Evolutionary conservation across 2,888 invertebrate genomes (phyloP), one percentile per base, ranked within the genome.

Genomic region (Pandemis cinnamomeana): DNA sequence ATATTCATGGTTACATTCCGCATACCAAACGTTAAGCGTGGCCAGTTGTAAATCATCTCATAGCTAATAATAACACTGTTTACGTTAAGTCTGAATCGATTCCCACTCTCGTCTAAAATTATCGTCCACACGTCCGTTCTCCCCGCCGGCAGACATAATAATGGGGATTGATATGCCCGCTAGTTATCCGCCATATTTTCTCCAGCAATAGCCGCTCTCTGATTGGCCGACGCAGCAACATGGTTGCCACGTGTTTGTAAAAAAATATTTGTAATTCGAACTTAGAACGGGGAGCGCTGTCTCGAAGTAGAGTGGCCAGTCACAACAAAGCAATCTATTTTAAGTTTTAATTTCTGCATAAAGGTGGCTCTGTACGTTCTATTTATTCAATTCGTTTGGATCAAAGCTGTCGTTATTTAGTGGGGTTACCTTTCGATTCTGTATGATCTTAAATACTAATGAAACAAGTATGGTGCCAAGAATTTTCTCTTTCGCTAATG

Each of bases 101-200:
- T 64, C 68, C 63, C 64, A 64, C 64, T 27, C 46, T 64, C 20
- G 46, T 71, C 74, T 71, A 73, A 73, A 73, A 77, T 76, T 77
- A 80, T 79, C 58, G 20, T 64, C 77, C 78, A 71, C 74, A 75
- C 74, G 78, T 71, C 77, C 68, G 79, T 74, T 83, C 83, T 81
- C 86, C 83, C 80, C 84, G 83, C 85, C 83, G 78, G 80, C 80
- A 77, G 78, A 81, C 77, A 78, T 84, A 86, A 89, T 85, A 89
- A 87, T 89, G 87, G 85, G 83, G 85, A 91, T 87, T 90, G 87
- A 85, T 84, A 83, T 81, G 80, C 77, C 80, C 81, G 80, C 84
- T 86, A 84, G 82, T 84, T 84, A 85, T 81, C 88, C 89, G 91
- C 93, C 94, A 93, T 93, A 81, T 91, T 90, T 86, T 80, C 83